Conservation (phyloP, 2,797 vertebrate genomes). For the Chloroceryle amazona region DNA sequence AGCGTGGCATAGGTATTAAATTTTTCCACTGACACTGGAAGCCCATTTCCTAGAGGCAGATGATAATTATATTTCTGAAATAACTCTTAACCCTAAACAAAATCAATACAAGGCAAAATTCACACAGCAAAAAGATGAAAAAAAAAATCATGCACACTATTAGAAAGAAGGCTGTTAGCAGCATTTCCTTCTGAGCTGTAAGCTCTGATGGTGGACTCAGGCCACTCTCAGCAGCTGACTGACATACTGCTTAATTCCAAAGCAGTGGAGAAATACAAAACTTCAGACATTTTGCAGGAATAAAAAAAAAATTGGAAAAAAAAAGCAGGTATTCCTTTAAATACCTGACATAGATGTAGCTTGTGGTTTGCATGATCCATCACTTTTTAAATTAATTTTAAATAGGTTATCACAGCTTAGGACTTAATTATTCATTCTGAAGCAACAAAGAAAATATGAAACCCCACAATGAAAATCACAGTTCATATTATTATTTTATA, state of each 20-base stretch:
- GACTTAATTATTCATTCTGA: conserved; percentile 41
- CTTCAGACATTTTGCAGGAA: background rate
- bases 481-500: background rate
- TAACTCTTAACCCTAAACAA: background rate
- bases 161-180: background rate
- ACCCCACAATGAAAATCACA: conserved; percentile 4
- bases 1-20: background rate
- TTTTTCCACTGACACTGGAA: background rate
- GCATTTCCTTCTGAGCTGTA: background rate
- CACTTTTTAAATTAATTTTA: background rate
- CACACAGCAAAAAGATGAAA: rapidly evolving
- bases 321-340: background rate
- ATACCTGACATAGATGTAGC: background rate
- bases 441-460: conserved; percentile 9
- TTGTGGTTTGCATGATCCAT: background rate
- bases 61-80: background rate
- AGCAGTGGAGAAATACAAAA: background rate
- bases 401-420: background rate
- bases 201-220: background rate
- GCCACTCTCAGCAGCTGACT: background rate
- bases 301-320: background rate
- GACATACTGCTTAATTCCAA: background rate
- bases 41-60: background rate
- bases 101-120: background rate
- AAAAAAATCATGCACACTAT: background rate